A percentile compares a stretch with the other conserved stretches of the same genome.
Conservation (phyloP, 2,888 invertebrate species). For the Andrena hattorfiana region DNA sequence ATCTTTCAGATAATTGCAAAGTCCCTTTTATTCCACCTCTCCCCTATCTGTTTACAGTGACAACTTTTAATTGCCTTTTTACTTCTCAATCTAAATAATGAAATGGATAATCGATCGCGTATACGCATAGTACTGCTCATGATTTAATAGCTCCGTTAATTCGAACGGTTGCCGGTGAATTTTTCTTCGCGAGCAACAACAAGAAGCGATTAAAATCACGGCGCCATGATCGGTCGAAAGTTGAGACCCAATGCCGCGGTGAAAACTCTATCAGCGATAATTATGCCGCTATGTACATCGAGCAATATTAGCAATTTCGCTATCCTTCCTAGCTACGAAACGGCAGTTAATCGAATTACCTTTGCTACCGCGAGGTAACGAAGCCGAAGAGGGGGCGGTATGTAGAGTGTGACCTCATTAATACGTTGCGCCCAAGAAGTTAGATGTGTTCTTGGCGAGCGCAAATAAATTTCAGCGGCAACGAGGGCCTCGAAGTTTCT, state of each 20-base stretch:
- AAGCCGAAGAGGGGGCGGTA: slow-evolving; percentile 60
- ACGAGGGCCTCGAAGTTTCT: slow-evolving; percentile 67
- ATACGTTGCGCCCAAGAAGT: slow-evolving; percentile 70
- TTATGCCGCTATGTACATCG: slow-evolving; percentile 47
- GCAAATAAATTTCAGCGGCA: slow-evolving; percentile 66
- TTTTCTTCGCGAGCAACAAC: neutral
- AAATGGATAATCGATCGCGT: too few relatives aligned
- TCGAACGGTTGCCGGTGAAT: too few relatives aligned
- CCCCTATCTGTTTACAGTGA: too few relatives aligned
- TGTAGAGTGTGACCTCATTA: slow-evolving; percentile 72
- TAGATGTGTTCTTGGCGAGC: slow-evolving; percentile 59
- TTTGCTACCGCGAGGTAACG: slow-evolving; percentile 65
- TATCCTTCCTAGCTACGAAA: slow-evolving; percentile 35
- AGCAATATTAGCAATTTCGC: slow-evolving; percentile 54
- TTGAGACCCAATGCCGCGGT: slow-evolving; percentile 9
- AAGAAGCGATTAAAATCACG: neutral
- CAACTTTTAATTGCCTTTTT: too few relatives aligned
- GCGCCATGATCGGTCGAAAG: neutral
- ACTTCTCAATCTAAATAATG: too few relatives aligned
- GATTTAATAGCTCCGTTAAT: too few relatives aligned
- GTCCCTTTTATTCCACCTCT: too few relatives aligned
- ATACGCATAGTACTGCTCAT: too few relatives aligned
- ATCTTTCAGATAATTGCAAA: too few relatives aligned
- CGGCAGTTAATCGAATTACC: slow-evolving; percentile 68
- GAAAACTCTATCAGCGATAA: slow-evolving; percentile 57